Evolutionary conservation across 2,113 vertebrate genomes (phyloP), one percentile per base, ranked within the genome.

Genomic region (Canis aureus): DNA sequence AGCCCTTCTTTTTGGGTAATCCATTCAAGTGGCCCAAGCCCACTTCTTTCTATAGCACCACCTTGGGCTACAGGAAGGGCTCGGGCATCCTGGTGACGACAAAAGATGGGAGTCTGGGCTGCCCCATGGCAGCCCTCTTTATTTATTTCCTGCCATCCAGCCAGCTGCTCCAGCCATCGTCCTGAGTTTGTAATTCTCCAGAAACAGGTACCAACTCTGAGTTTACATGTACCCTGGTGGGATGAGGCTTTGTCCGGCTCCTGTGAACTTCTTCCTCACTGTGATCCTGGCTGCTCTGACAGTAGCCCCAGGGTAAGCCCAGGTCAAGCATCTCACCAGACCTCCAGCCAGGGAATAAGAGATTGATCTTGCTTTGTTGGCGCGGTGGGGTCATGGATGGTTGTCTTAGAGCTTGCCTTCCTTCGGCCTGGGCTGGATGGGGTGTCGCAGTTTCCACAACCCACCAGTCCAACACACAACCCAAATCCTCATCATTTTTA

Each of bases 371-470:
- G 2, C 43, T 43, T 22, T 27, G 11, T 8, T 73, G 38, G 32
- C 0, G n/a, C 86, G 2, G 38, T 6, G 5, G 16, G 57, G 32
- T 66, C 23, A 0, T 13, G 17, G 20, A 23, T n/a, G 11, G 3
- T 73, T 57, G 16, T 23, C 27, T 71, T 27, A 29, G 60, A 89
- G 4, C 49, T 32, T 20, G 32, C 17, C 51, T 84, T 15, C 25
- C 8, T 6, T 64, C 11, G 10, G 29, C 7, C 67, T 38, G 19
- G 25, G 20, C 32, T 11, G 2, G 32, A 64, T 17, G 3, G 38
- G 23, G 23, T 55, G 53, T 51, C 22, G 16, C 6, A 38, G 17
- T 51, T 29, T 67, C 74, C 38, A 43, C 23, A 69, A 17, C 20
- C 53, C 25, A 9, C 51, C 59, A 38, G 3, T 62, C 32, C 32